Conservation (phyloP, 2,113 vertebrate genomes). For the Notarius quadriscutis region DNA sequence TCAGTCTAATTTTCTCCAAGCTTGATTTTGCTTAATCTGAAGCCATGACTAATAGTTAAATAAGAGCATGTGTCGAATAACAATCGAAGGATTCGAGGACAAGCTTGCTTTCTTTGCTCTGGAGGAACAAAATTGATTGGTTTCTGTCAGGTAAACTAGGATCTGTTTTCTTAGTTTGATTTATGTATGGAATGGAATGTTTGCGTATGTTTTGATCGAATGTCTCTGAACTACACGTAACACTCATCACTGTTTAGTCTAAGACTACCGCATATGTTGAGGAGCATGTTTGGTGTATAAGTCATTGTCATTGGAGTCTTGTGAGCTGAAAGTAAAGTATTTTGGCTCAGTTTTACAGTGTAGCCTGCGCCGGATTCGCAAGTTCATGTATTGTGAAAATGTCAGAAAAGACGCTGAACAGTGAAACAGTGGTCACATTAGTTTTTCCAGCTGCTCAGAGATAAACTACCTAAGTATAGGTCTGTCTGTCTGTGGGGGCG, state of each 20-base stretch:
- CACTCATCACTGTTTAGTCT: constrained; percentile 58
- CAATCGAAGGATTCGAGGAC: background rate
- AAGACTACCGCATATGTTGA: constrained; percentile 55
- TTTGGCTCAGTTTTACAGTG: constrained; percentile 25
- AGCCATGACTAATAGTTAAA: constrained; percentile 21
- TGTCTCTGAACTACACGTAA: constrained; percentile 51
- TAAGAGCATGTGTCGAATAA: constrained; percentile 23
- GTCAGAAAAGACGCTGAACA: constrained; percentile 44
- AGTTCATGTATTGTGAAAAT: constrained; percentile 35
- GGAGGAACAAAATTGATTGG: constrained; percentile 21
- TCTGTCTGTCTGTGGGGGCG: too few species aligned
- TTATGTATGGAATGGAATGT: constrained; percentile 48
- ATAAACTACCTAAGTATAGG: background rate
- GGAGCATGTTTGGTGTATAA: constrained; percentile 38
- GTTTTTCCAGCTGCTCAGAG: constrained; percentile 13
- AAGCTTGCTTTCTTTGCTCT: background rate
- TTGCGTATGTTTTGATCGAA: constrained; percentile 55
- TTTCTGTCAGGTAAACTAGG: constrained; percentile 40
- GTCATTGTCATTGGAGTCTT: constrained; percentile 43
- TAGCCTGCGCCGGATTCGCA: background rate
- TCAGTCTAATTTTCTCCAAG: constrained; percentile 62
- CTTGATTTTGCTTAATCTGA: constrained; percentile 59
- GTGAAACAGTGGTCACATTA: background rate
- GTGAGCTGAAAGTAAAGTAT: constrained; percentile 36
- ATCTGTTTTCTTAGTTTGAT: constrained; percentile 51